Percentiles rank a stretch among this genome's conserved stretches.
phyloP scores from a whole-genome alignment of 2,797 vertebrate species.

The Tragopan temminckii region DNA sequence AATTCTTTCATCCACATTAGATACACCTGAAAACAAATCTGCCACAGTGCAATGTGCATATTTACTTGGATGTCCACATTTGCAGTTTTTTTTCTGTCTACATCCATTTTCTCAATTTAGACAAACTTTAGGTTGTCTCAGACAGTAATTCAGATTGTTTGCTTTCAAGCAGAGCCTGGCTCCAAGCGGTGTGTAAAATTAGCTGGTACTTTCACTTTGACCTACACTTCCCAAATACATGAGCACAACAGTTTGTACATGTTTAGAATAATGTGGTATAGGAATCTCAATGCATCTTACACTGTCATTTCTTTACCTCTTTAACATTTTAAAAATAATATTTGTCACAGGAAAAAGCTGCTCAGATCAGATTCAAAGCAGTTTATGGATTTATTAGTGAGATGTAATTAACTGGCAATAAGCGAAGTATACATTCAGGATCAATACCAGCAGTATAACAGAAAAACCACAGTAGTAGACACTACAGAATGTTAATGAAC shows the following conservation, averaged over 20 bases:
- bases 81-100: not conserved
- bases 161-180: not conserved
- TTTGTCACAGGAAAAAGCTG: not conserved
- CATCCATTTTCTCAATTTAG: constrained; percentile 25
- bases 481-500: not conserved
- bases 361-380: not conserved
- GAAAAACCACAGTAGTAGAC: not conserved
- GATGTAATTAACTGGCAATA: not conserved
- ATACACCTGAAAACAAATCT: constrained; percentile 21
- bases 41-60: not conserved
- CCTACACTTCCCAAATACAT: not conserved
- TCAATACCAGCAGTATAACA: not conserved
- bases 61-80: not conserved
- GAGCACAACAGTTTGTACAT: not conserved
- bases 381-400: not conserved
- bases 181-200: constrained; percentile 19
- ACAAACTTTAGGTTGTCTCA: not conserved
- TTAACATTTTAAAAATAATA: not conserved
- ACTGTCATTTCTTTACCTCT: not conserved
- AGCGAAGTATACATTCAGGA: not conserved
- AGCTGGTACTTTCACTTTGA: not conserved
- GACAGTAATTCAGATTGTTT: not conserved
- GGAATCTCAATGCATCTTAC: not conserved
- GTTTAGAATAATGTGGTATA: not conserved
- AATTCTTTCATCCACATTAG: constrained; percentile 32